These are phyloP conservation scores for Carlito syrichta DNA, from an alignment of 2,113 vertebrate genomes.

Conservation along the genomic window DNA sequence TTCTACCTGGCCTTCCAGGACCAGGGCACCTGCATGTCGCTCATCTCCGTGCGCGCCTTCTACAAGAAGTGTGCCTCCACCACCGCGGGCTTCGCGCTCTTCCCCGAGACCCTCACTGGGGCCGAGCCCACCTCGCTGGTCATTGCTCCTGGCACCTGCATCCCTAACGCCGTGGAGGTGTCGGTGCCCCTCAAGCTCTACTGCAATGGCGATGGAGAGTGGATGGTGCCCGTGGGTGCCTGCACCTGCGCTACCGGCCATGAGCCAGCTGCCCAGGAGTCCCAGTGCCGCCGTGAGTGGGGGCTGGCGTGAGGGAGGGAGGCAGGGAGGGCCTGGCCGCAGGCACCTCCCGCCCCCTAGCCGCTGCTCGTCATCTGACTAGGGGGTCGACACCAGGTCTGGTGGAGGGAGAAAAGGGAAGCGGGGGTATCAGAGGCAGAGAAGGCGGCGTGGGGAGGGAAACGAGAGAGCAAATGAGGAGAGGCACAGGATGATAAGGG, in stretches of 20 bases:
- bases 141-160: constrained; percentile 95
- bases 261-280: constrained; percentile 92
- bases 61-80: constrained; percentile 98
- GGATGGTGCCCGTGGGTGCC: constrained; percentile 98
- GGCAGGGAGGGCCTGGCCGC: not conserved
- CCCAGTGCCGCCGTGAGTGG: constrained; percentile 92
- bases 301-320: not conserved
- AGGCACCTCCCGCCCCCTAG: not conserved
- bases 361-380: not conserved
- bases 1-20: constrained; percentile 99
- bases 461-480: not conserved
- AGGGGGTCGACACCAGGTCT: not conserved
- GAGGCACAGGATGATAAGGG: not conserved
- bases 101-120: constrained; percentile 97
- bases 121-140: constrained; percentile 97
- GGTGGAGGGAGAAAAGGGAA: not conserved
- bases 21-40: constrained; percentile 96
- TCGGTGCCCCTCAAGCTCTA: constrained; percentile 97
- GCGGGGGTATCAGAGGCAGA: not conserved
- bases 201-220: constrained; percentile 97
- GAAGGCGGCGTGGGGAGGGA: not conserved
- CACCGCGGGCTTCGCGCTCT: constrained; percentile 95
- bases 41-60: constrained; percentile 97
- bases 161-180: constrained; percentile 93
- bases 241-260: constrained; percentile 95